A percentile compares a stretch with the other conserved stretches of the same genome.
Conservation (phyloP, 2,888 invertebrate genomes). For the Nephrotoma appendiculata region DNA sequence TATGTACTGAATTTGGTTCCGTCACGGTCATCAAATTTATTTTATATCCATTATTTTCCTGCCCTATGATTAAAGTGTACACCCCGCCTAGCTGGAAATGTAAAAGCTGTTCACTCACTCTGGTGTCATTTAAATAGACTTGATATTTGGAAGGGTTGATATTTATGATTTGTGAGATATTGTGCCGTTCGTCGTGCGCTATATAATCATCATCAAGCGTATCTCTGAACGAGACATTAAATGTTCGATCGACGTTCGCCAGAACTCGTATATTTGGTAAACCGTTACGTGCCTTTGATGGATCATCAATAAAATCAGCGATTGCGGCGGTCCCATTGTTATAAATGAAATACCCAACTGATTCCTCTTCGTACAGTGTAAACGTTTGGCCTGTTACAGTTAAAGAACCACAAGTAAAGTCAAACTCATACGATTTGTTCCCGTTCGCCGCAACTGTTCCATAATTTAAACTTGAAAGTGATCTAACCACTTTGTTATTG, state of each 20-base stretch:
- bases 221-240: slow-evolving; percentile 18
- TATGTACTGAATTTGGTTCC: slow-evolving; percentile 37
- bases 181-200: not conserved
- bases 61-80: slow-evolving; percentile 22
- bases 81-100: slow-evolving; percentile 27
- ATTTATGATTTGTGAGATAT: slow-evolving; percentile 14
- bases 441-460: not conserved
- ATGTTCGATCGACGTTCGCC: slow-evolving; percentile 16
- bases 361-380: not conserved
- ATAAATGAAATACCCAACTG: slow-evolving; percentile 9
- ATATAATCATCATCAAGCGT: not conserved
- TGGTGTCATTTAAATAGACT: slow-evolving; percentile 15
- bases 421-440: not conserved
- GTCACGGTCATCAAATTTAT: slow-evolving; percentile 17
- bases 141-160: slow-evolving; percentile 17
- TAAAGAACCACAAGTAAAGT: not conserved
- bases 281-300: slow-evolving; percentile 25
- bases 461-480: not conserved
- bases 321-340: not conserved
- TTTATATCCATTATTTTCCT: not conserved
- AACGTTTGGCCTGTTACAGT: not conserved
- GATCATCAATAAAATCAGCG: slow-evolving; percentile 17
- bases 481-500: not conserved
- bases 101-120: slow-evolving; percentile 3
- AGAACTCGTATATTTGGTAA: slow-evolving; percentile 22